These are phyloP conservation scores for Pygoscelis antarcticus DNA, from an alignment of 2,113 vertebrate genomes.

Conservation along the genomic window DNA sequence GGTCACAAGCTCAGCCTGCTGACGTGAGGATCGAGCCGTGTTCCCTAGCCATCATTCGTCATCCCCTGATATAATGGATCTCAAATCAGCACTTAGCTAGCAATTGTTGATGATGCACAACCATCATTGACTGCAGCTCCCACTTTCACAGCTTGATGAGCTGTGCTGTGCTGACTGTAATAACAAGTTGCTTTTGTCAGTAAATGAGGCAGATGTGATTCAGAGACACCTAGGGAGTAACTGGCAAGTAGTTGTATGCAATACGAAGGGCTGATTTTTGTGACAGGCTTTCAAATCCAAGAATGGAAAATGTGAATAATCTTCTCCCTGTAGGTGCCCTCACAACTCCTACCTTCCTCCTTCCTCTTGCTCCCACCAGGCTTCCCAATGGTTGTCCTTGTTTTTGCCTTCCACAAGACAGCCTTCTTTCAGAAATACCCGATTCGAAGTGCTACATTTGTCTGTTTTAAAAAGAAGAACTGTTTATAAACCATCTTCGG, in stretches of 20 bases:
- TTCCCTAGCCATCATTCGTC: neutral
- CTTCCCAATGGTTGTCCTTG: neutral
- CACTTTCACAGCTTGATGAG: neutral
- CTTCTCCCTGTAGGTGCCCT: constrained; percentile 4
- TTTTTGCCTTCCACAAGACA: neutral
- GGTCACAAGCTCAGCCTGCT: neutral
- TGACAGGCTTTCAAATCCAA: constrained; percentile 14
- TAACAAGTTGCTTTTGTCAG: constrained; percentile 34
- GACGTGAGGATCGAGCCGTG: neutral
- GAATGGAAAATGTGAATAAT: constrained; percentile 23
- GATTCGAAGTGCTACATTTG: neutral
- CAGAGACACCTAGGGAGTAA: constrained; percentile 33
- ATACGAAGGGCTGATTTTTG: neutral
- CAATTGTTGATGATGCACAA: neutral
- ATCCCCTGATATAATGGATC: neutral
- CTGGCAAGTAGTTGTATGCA: neutral
- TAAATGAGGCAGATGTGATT: constrained; percentile 58
- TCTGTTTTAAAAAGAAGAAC: neutral
- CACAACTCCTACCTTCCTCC: neutral
- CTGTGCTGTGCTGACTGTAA: neutral
- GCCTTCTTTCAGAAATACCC: neutral
- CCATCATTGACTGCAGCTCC: neutral
- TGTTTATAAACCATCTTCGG: neutral
- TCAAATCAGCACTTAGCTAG: neutral
- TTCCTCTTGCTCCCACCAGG: neutral